phyloP scores from a whole-genome alignment of 2,797 vertebrate species.

The Meriones psammophilus region DNA sequence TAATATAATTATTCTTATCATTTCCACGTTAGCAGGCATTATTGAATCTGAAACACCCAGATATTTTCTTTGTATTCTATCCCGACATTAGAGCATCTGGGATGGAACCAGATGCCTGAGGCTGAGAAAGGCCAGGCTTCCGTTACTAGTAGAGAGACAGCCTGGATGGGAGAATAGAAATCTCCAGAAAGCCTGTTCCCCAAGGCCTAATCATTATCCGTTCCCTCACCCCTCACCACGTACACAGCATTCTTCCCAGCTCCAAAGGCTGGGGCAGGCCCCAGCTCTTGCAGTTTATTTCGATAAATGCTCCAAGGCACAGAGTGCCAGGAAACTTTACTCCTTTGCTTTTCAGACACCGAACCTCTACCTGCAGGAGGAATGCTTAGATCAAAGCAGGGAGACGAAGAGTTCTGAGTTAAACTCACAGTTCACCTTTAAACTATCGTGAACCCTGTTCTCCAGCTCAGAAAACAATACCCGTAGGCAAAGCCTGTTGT shows the following conservation, averaged over 20 bases:
- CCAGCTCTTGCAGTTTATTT: conserved; percentile 62
- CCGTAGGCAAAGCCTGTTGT: background rate
- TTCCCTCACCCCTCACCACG: conserved; percentile 48
- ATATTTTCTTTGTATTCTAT: conserved; percentile 6
- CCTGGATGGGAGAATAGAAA: conserved; percentile 31
- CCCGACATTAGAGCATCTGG: conserved; percentile 42
- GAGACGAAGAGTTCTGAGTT: conserved; percentile 60
- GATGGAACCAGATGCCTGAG: conserved; percentile 61
- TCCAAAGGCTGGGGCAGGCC: conserved; percentile 52
- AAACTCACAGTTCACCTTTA: conserved; percentile 20
- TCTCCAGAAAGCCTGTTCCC: conserved; percentile 42
- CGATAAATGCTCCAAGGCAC: conserved; percentile 75
- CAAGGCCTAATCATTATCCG: background rate
- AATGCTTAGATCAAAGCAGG: conserved; percentile 63
- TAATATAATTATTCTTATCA: conserved; percentile 28
- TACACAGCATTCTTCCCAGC: conserved; percentile 67
- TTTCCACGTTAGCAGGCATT: background rate
- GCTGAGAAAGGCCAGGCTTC: conserved; percentile 62
- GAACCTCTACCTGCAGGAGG: conserved; percentile 73
- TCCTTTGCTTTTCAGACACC: conserved; percentile 68
- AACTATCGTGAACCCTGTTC: conserved; percentile 31
- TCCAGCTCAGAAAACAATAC: conserved; percentile 18
- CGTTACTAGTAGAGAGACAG: conserved; percentile 64
- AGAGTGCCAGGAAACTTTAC: conserved; percentile 70
- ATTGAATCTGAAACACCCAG: conserved; percentile 7